Conservation (phyloP, 1,140 invertebrate species). For the Platyscapa corneri region DNA sequence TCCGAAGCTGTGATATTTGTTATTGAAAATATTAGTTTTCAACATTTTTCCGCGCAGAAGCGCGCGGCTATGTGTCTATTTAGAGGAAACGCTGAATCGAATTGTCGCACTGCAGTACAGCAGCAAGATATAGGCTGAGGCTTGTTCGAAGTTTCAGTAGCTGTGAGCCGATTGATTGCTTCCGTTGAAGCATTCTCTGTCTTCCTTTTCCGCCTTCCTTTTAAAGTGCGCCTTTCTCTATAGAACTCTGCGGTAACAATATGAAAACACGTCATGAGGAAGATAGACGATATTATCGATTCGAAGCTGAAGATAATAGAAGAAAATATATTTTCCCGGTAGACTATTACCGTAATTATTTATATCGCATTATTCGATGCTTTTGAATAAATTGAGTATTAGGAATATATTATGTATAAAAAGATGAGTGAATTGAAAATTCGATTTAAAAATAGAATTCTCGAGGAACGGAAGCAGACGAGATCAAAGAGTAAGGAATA, state of each 20-base stretch:
- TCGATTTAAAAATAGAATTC: too few relatives aligned
- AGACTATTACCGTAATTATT: not conserved
- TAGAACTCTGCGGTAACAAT: not conserved
- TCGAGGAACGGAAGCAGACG: too few relatives aligned
- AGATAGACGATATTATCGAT: not conserved
- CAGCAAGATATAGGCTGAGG: constrained; percentile 2
- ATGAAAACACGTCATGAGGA: not conserved
- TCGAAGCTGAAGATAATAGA: not conserved
- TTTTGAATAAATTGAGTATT: not conserved
- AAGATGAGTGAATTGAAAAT: not conserved
- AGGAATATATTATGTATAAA: not conserved
- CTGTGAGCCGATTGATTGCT: constrained; percentile 2
- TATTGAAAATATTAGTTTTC: not conserved
- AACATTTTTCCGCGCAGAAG: not conserved
- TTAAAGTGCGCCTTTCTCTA: not conserved
- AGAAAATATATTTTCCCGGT: not conserved
- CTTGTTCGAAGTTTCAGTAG: constrained; percentile 3
- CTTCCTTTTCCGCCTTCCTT: not conserved
- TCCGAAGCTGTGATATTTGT: not conserved
- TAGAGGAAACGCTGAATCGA: not conserved
- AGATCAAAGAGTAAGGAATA: too few relatives aligned
- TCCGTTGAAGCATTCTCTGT: constrained; percentile 4
- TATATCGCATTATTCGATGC: not conserved
- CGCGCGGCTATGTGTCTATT: not conserved
- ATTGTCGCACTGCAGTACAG: constrained; percentile 15